Evolutionary conservation across 2,888 invertebrate species (phyloP).

Genomic region (Nudaria mundana): DNA sequence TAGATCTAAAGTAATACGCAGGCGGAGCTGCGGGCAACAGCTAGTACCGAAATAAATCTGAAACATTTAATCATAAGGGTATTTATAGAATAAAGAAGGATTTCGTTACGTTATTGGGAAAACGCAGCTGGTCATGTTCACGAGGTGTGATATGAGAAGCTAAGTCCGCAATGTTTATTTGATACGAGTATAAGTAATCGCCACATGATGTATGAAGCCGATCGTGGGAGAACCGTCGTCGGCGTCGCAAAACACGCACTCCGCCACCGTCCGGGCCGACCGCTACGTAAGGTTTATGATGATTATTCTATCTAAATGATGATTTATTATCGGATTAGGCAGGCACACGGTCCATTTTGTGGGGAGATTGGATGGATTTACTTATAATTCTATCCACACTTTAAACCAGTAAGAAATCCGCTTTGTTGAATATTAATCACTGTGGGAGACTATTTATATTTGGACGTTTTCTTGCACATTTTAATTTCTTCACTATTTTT

Average conservation of each 20-base stretch:
- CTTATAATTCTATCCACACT: constrained; percentile 58
- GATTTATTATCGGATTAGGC: constrained; percentile 77
- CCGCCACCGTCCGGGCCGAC: constrained; percentile 39
- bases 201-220: constrained; percentile 70
- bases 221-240: constrained; percentile 27
- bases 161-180: constrained; percentile 74
- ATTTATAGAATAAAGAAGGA: constrained; percentile 55
- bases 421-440: constrained; percentile 53
- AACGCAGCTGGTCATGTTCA: constrained; percentile 46
- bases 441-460: constrained; percentile 27
- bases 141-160: constrained; percentile 55
- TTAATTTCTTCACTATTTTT: too few relatives aligned
- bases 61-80: constrained; percentile 53
- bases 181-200: constrained; percentile 77
- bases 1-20: too few relatives aligned
- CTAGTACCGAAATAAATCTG: not conserved
- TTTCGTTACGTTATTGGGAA: constrained; percentile 60
- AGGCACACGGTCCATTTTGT: constrained; percentile 67
- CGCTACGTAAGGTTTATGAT: constrained; percentile 66
- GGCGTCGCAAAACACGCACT: constrained; percentile 38
- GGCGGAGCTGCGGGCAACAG: not conserved
- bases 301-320: constrained; percentile 77
- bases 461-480: not conserved
- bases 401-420: constrained; percentile 60
- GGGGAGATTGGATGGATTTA: constrained; percentile 73